phyloP scores from a whole-genome alignment of 2,888 invertebrate genomes.

The Polylopha cassiicola region DNA sequence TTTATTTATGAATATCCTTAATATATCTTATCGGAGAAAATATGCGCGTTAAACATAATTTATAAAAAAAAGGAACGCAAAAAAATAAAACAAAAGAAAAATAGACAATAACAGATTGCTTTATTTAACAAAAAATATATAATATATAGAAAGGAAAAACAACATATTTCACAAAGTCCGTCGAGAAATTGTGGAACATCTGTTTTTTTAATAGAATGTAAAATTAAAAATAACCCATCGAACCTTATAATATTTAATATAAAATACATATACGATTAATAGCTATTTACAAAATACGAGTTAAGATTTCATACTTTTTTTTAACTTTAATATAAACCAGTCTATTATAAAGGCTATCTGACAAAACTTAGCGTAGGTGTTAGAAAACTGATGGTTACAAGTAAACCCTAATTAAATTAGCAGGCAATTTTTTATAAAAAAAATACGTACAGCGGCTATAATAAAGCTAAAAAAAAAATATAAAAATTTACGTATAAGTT shows the following conservation, averaged over 20 bases:
- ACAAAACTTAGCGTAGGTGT: slow-evolving; percentile 72
- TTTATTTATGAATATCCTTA: slow-evolving; percentile 51
- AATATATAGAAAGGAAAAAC: slow-evolving; percentile 72
- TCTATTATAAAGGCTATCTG: slow-evolving; percentile 77
- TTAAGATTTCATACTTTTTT: slow-evolving; percentile 72
- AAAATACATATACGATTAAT: slow-evolving; percentile 75
- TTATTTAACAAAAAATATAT: slow-evolving; percentile 78
- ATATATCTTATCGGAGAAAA: slow-evolving; percentile 36
- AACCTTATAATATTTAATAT: slow-evolving; percentile 74
- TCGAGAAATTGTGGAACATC: slow-evolving; percentile 56
- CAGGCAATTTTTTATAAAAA: slow-evolving; percentile 61
- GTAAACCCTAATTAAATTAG: slow-evolving; percentile 53
- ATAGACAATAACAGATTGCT: slow-evolving; percentile 77
- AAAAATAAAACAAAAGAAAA: slow-evolving; percentile 66
- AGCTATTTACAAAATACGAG: slow-evolving; percentile 76
- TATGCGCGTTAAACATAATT: slow-evolving; percentile 32
- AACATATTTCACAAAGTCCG: slow-evolving; percentile 63
- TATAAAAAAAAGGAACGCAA: slow-evolving; percentile 39
- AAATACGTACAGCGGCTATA: slow-evolving; percentile 26
- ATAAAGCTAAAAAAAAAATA: slow-evolving; percentile 26
- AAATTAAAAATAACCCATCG: slow-evolving; percentile 76
- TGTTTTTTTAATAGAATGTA: slow-evolving; percentile 70
- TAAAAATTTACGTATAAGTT: slow-evolving; percentile 29
- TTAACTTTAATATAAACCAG: slow-evolving; percentile 74
- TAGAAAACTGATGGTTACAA: slow-evolving; percentile 60